Evolutionary conservation across 2,113 vertebrate species (phyloP), one percentile per base, ranked within the genome.

Genomic region (Apteryx mantelli): DNA sequence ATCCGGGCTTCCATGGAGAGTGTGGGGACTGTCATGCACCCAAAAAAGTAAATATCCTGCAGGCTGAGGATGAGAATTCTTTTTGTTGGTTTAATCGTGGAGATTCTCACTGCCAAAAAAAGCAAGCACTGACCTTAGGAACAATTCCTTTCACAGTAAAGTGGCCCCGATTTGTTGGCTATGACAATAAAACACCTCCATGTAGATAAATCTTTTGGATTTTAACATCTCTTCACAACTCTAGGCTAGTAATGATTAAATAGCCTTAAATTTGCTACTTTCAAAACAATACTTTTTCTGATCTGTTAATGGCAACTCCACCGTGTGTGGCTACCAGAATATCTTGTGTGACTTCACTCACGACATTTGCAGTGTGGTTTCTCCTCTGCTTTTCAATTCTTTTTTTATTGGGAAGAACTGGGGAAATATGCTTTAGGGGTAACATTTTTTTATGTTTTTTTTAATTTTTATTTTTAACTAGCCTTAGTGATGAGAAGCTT

Each of bases 21-120:
- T 58, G 30, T 58, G 40, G 53, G 71, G 28, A 44, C 80, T 82
- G 58, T 74, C 69, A 79, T 44, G 16, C 28, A 36, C 46, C 28
- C 5, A 5, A 13, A 79, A 84, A 78, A 44, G 38, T 42, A 95
- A 86, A 77, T 79, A 68, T 68, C 40, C 55, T 88, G 40, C 40
- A 86, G 73, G 46, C n/a, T 55, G 69, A 38, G 28, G 9, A 5
- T 83, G 77, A 50, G 11, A 7, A 20, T 58, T 76, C 60, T 63
- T 53, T 38, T 16, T 76, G 61, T 46, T 71, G 66, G 26, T 71
- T 94, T 91, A 84, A 79, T 74, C 53, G 55, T 82, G 48, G 30
- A 87, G 46, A 80, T 80, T 82, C 65, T 8, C 52, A 42, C 10
- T 81, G 48, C 46, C 55, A 38, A 84, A 75, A 76, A 65, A 83